Conservation (phyloP, 1,140 invertebrate genomes). For the Hypothenemus hampei region DNA sequence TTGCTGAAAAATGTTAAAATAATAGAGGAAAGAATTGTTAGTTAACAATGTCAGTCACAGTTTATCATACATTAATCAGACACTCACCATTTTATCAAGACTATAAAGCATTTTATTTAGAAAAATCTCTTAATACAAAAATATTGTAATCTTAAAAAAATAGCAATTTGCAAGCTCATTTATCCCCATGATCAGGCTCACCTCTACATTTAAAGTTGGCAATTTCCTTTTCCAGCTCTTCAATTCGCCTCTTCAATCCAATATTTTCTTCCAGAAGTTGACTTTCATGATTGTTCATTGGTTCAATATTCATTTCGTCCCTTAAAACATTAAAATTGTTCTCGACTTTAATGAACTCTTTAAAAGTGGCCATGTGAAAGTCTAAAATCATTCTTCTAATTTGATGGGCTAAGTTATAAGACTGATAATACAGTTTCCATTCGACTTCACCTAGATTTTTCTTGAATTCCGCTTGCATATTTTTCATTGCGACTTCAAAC, state of each 20-base stretch:
- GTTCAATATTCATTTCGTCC: slow-evolving; percentile 16
- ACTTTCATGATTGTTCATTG: slow-evolving; percentile 6
- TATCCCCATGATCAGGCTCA: too few species aligned
- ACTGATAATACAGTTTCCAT: slow-evolving; percentile 19
- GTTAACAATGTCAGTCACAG: too few species aligned
- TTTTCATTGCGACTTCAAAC: background rate
- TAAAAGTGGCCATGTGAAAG: slow-evolving; percentile 30
- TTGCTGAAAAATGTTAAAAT: background rate
- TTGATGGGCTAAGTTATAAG: slow-evolving; percentile 13
- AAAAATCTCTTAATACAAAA: too few species aligned
- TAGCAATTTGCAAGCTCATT: too few species aligned
- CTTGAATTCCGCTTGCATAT: slow-evolving; percentile 12
- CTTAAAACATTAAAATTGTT: slow-evolving; percentile 21
- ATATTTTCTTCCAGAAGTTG: slow-evolving; percentile 28
- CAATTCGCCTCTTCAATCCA: slow-evolving; percentile 19
- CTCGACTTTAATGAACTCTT: slow-evolving; percentile 32
- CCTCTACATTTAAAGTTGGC: background rate
- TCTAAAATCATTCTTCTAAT: slow-evolving; percentile 28
- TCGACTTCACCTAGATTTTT: slow-evolving; percentile 19
- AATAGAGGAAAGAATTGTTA: too few species aligned
- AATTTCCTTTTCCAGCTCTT: slow-evolving; percentile 23
- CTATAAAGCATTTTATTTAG: too few species aligned
- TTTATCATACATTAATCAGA: too few species aligned
- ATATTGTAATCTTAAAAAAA: too few species aligned
- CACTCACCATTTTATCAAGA: too few species aligned